Evolutionary conservation across 2,113 vertebrate genomes (phyloP), one percentile per base, ranked within the genome.

Genomic region (Lasiurus borealis): DNA sequence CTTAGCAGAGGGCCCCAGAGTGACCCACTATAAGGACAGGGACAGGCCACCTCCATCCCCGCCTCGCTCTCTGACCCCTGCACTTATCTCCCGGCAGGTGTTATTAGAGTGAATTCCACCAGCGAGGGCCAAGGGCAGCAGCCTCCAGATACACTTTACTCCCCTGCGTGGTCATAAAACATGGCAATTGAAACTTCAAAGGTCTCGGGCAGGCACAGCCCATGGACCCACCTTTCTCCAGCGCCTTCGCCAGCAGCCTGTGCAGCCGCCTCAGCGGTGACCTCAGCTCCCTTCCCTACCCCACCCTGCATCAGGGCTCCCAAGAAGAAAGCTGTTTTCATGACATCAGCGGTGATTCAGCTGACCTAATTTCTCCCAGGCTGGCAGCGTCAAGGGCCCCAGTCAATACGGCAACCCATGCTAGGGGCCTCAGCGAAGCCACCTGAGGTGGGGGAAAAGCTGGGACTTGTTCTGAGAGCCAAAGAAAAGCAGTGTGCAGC

Each of bases 311-410:
- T 81, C 96, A 90, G 93, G 94, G 88, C 91, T 89, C 87, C 97
- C 96, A 97, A 97, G 96, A 97, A 97, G 94, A 96, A 97, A 96
- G 91, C 91, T 90, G 80, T 66, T 73, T 95, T 96, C 95, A 97
- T 97, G 97, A 97, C 97, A 95, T 96, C 98, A 95, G 93, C 19
- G 44, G 84, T 0, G 21, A 97, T 98, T 97, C 97, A 95, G 88
- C 94, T 98, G 98, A 98, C 97, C 98, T 97, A 97, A 97, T 98
- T 98, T 98, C 93, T 96, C 93, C 59, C 97, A 92, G 86, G 93
- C 97, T 95, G 75, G 68, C 76, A 93, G 91, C 93, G 69, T 78
- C 94, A 84, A 94, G 95, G 96, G 94, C 71, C 83, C 90, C 50
- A 90, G 81, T 98, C 95, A 95, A 96, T 36, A 91, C 80, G 94